Evolutionary conservation across 2,113 vertebrate genomes (phyloP).

Genomic region (Cygnus buccinator): DNA sequence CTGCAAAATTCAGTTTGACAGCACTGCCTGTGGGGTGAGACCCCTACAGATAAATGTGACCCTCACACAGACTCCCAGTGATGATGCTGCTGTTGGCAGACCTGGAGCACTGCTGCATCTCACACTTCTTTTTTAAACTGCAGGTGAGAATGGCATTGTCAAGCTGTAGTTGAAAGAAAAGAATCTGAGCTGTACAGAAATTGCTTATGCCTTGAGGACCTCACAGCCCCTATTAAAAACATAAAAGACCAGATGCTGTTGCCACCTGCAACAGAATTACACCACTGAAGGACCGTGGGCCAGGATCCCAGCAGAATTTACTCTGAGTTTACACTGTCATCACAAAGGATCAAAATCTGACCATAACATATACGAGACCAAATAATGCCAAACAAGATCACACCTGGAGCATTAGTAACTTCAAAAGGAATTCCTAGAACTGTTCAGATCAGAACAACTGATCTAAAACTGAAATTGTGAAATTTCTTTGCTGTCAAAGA

Average conservation of each 20-base stretch:
- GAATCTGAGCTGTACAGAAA: background rate
- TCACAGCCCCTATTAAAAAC: background rate
- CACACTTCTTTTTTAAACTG: background rate
- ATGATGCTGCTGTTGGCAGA: background rate
- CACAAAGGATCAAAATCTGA: slow-evolving; percentile 15
- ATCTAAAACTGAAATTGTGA: background rate
- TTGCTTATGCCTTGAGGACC: background rate
- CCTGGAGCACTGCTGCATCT: background rate
- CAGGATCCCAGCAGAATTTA: background rate
- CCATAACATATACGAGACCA: background rate
- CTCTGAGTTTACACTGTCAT: background rate
- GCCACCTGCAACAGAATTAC: background rate
- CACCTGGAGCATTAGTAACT: background rate
- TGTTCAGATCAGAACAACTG: background rate
- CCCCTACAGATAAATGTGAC: background rate
- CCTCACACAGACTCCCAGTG: background rate
- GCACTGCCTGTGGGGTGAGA: background rate
- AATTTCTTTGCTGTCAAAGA: background rate
- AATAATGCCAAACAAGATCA: background rate
- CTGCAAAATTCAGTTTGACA: background rate
- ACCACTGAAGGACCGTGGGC: background rate
- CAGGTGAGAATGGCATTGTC: background rate
- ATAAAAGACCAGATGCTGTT: background rate
- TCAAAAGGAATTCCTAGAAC: background rate
- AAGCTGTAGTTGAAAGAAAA: background rate